A percentile compares a stretch with the other conserved stretches of the same genome.
Conservation (phyloP, 2,113 vertebrate genomes). For the Varanus salvator region DNA sequence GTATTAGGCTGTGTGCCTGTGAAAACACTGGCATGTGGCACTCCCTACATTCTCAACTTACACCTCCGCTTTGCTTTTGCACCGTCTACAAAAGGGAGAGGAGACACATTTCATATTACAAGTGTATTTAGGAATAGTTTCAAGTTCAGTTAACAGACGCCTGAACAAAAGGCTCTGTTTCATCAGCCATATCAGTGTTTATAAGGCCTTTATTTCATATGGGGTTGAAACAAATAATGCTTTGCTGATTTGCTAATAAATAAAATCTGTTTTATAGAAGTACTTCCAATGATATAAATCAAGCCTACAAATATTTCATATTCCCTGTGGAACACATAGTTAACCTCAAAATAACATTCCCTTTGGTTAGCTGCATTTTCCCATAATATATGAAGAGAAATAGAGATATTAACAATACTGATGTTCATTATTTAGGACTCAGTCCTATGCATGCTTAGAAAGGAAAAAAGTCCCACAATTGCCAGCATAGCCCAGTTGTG, state of each 20-base stretch:
- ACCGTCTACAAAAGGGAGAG: not conserved
- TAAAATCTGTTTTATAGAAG: not conserved
- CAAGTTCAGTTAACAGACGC: not conserved
- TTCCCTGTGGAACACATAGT: not conserved
- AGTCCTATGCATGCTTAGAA: no score
- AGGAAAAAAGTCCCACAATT: no score
- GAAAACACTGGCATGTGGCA: not conserved
- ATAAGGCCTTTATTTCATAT: not conserved
- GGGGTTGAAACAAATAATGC: not conserved
- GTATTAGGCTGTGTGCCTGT: no score
- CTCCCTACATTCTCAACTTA: not conserved
- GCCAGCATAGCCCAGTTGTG: no score
- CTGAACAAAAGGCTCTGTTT: not conserved
- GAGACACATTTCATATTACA: not conserved
- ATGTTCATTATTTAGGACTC: not conserved
- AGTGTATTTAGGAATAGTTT: not conserved
- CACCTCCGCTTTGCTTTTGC: not conserved
- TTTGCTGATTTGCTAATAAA: not conserved
- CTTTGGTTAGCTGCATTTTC: not conserved
- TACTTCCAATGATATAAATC: constrained; percentile 4
- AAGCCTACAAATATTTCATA: not conserved
- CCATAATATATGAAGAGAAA: not conserved
- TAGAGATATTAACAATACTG: not conserved
- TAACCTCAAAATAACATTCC: not conserved
- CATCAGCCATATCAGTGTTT: not conserved